Base-by-base conservation (phyloP, 2,113 vertebrate genomes). In the Epinephelus lanceolatus region DNA sequence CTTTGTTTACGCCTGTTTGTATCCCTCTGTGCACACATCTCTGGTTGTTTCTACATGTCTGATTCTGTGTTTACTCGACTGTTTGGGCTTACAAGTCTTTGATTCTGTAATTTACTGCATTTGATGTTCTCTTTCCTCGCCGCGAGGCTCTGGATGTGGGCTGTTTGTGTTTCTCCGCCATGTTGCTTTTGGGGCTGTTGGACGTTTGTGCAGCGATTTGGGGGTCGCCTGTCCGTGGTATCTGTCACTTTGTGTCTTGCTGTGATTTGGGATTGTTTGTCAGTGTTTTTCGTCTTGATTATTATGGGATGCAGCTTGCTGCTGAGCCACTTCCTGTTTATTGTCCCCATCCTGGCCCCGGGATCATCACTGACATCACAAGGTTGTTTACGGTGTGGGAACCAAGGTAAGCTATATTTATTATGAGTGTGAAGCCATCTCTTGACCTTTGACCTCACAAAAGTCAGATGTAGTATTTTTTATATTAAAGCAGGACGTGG, bases 261-360 rank as follows among this genome's bases (percentile, higher is more conserved):
- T 74, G 77, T 84, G 85, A 89, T 90, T 93, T 88, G 71, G 57
- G 88, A 90, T 91, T 88, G 88, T 89, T 93, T 93, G 83, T 90
- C 80, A 67, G 62, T 88, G 71, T 89, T 85, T 30, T 91, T 84
- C 87, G 85, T 83, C 84, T 17, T 88, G 89, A 90, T 91, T 90
- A 94, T 95, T 94, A 93, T 95, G 95, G 95, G 95, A 95, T 95
- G 91, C 94, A 95, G 94, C 94, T 95, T 95, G 92, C 94, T 93
- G 92, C 88, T 88, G 92, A 92, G 93, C 87, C 78, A 93, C 92
- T 94, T 96, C 95, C 95, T 95, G 95, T 95, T 95, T 95, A 95
- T 94, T 89, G 91, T 93, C 89, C 92, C 89, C 92, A 94, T 95
- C 94, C 94, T 94, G 94, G 93, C 91, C 90, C 76, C 57, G 80